Conservation (phyloP, 2,113 vertebrate species). For the Suncus etruscus region DNA sequence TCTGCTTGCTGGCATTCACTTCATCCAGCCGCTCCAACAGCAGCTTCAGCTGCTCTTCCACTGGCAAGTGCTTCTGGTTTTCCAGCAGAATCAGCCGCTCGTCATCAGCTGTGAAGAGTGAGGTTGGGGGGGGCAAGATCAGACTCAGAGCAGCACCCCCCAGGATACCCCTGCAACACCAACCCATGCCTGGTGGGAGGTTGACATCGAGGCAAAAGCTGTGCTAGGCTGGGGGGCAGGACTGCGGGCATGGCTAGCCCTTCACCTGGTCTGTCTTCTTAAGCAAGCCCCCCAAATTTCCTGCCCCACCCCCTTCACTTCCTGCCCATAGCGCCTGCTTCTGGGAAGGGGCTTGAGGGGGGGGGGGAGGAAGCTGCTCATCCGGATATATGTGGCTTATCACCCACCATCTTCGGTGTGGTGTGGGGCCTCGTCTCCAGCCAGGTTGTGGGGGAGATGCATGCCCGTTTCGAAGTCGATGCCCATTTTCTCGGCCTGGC, state of each 20-base stretch:
- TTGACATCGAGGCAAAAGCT: too few relatives aligned
- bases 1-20: slow-evolving; percentile 95
- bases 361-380: background rate
- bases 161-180: too few relatives aligned
- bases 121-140: slow-evolving; percentile 39
- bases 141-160: background rate
- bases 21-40: slow-evolving; percentile 93
- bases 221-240: too few relatives aligned
- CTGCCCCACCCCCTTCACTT: slow-evolving; percentile 47
- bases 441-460: slow-evolving; percentile 94
- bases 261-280: too few relatives aligned
- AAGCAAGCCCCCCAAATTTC: too few relatives aligned
- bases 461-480: slow-evolving; percentile 98
- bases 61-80: slow-evolving; percentile 93
- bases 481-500: slow-evolving; percentile 97
- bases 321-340: slow-evolving; percentile 63
- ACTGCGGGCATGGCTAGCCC: too few relatives aligned
- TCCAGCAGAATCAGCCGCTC: slow-evolving; percentile 91
- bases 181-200: too few relatives aligned
- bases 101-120: slow-evolving; percentile 86
- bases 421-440: slow-evolving; percentile 89
- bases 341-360: background rate
- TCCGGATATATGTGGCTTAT: slow-evolving; percentile 40
- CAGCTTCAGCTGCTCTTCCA: slow-evolving; percentile 96
- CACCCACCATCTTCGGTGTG: slow-evolving; percentile 89